Evolutionary conservation across 2,797 vertebrate genomes (phyloP).

Genomic region (Dicrostonyx torquatus): DNA sequence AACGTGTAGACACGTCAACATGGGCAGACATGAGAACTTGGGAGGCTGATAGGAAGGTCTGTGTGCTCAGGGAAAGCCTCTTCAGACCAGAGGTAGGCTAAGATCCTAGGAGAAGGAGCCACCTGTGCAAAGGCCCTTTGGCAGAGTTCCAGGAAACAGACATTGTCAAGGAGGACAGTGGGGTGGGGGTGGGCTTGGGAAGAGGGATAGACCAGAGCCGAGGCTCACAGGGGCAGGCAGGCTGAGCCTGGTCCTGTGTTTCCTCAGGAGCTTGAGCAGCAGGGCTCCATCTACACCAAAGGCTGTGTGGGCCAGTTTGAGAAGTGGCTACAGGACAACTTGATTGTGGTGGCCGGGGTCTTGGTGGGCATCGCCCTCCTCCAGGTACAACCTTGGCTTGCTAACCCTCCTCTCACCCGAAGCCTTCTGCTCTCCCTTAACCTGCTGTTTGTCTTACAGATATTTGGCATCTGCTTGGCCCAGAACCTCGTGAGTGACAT

Average conservation of each 20-base stretch:
- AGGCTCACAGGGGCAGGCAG: not conserved
- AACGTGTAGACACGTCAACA: not conserved
- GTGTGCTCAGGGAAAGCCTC: not conserved
- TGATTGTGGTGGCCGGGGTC: constrained; percentile 92
- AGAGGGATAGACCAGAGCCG: fast-evolving
- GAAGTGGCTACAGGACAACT: constrained; percentile 96
- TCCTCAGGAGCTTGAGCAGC: constrained; percentile 90
- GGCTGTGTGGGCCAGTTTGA: constrained; percentile 96
- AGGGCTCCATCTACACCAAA: constrained; percentile 93
- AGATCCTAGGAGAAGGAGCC: not conserved
- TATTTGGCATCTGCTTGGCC: constrained; percentile 95
- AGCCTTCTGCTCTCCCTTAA: not conserved
- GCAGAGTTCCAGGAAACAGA: not conserved
- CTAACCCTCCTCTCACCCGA: fast-evolving
- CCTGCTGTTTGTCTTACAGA: constrained; percentile 83
- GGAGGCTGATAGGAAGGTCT: not conserved
- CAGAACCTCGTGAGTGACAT: constrained; percentile 95
- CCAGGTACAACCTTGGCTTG: constrained; percentile 86
- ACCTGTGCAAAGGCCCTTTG: not conserved
- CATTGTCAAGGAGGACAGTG: not conserved
- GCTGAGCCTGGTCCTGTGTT: not conserved
- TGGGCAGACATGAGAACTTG: not conserved
- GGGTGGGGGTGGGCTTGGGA: not conserved
- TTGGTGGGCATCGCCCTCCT: constrained; percentile 94
- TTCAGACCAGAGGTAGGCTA: not conserved